Conservation (phyloP, 1,140 invertebrate genomes). For the Papilio polytes region DNA sequence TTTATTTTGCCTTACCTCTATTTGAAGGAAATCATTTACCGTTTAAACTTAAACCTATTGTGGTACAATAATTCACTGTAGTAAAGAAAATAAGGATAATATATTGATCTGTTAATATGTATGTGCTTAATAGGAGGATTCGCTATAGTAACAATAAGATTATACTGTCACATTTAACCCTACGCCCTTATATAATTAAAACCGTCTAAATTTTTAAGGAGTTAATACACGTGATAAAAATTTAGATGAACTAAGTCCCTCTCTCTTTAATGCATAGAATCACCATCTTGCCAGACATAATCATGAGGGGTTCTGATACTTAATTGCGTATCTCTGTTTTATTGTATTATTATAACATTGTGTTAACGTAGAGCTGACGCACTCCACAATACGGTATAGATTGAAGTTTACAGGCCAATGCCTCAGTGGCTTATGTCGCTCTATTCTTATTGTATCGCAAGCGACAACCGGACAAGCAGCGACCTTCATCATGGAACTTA, state of each 20-base stretch:
- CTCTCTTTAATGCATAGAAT: too few species aligned
- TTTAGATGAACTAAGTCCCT: too few species aligned
- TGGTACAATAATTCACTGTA: neutral
- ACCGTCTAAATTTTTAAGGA: too few species aligned
- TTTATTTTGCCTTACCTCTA: neutral
- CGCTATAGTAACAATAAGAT: too few species aligned
- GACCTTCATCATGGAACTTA: conserved; percentile 24
- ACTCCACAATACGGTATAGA: neutral
- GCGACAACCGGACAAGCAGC: neutral
- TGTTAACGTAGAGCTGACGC: neutral
- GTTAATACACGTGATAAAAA: too few species aligned
- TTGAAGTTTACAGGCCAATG: neutral
- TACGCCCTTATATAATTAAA: too few species aligned
- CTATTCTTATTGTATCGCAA: neutral
- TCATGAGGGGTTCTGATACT: neutral
- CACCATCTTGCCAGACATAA: too few species aligned
- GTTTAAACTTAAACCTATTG: neutral
- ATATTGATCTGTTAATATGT: too few species aligned
- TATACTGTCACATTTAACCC: too few species aligned
- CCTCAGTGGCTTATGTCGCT: neutral
- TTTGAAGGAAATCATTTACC: neutral
- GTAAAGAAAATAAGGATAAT: neutral
- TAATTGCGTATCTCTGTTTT: neutral
- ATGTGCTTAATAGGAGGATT: too few species aligned
- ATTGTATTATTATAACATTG: neutral